Conservation (phyloP, 2,113 vertebrate genomes). For the Esox niger region DNA sequence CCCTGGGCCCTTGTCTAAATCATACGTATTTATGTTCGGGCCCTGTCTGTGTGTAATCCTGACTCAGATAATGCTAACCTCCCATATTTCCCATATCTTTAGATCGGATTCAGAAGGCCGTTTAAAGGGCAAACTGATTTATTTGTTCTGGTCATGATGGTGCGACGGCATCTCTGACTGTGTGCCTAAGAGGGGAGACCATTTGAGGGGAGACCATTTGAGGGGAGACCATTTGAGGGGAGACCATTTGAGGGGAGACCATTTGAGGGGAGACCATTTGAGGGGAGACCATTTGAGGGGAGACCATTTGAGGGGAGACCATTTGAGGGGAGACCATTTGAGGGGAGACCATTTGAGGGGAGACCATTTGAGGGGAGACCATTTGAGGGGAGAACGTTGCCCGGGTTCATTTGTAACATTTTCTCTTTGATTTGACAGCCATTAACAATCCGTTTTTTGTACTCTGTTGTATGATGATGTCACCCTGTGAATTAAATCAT, state of each 20-base stretch:
- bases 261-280: background rate
- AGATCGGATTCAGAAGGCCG: background rate
- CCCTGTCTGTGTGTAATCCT: constrained; percentile 17
- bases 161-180: too few relatives aligned
- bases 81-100: background rate
- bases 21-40: background rate
- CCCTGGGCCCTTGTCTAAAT: background rate
- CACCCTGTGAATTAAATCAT: constrained; percentile 42
- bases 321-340: background rate
- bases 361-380: background rate
- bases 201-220: background rate
- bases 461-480: constrained; percentile 35
- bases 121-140: background rate
- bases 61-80: constrained; percentile 1
- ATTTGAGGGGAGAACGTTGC: background rate
- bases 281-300: background rate
- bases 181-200: background rate
- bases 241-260: background rate
- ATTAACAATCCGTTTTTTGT: constrained; percentile 17
- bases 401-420: background rate
- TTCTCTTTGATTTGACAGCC: constrained; percentile 26
- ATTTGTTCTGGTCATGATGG: constrained; percentile 12
- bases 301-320: background rate
- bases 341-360: background rate
- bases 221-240: background rate